Evolutionary conservation across 2,888 invertebrate species (phyloP).

Genomic region (Nomada ruficornis): DNA sequence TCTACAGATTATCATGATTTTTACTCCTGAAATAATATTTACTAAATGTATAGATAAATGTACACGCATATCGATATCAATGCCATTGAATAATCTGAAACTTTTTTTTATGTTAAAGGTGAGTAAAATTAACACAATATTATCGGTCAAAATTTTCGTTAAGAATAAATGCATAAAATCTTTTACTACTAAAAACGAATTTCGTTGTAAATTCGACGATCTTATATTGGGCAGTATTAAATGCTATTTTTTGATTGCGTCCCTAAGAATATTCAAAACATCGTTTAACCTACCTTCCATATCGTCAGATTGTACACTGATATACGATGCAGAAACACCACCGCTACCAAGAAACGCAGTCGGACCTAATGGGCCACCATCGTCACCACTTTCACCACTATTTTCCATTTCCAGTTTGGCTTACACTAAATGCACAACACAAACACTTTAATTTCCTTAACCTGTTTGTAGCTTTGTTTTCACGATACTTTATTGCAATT

Average conservation of each 20-base stretch:
- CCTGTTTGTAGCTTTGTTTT: constrained; percentile 59
- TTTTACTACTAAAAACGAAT: neutral
- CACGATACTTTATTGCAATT: constrained; percentile 34
- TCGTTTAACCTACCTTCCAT: constrained; percentile 79
- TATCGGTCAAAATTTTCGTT: neutral
- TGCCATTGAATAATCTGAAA: neutral
- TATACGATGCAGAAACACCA: constrained; percentile 78
- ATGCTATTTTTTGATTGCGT: constrained; percentile 15
- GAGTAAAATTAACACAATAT: neutral
- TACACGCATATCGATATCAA: neutral
- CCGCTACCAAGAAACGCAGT: constrained; percentile 77
- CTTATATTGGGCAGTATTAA: neutral
- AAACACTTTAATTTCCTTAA: constrained; percentile 43
- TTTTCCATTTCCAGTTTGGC: constrained; percentile 77
- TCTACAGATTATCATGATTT: no score
- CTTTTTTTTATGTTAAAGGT: neutral
- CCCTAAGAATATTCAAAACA: constrained; percentile 11
- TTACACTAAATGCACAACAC: constrained; percentile 23
- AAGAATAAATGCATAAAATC: neutral
- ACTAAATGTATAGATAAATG: neutral
- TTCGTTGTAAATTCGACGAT: neutral
- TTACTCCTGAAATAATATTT: neutral
- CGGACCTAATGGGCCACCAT: constrained; percentile 80
- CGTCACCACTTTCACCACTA: constrained; percentile 83
- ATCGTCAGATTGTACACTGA: constrained; percentile 82